Conservation (phyloP, 2,113 vertebrate species). For the Phoenicopterus ruber region DNA sequence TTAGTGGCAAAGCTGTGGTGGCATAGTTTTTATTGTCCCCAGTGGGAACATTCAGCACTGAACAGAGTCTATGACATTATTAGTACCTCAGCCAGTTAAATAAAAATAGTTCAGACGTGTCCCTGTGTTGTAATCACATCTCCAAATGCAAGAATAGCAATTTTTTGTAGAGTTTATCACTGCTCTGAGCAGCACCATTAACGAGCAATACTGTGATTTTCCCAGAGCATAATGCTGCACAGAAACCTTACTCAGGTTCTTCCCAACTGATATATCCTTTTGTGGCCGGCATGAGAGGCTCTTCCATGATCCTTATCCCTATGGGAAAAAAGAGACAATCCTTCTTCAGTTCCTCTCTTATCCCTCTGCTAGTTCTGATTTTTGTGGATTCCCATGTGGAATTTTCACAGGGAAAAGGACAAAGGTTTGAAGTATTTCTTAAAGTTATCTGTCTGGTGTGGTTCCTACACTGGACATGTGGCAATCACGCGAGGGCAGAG, state of each 20-base stretch:
- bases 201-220: background rate
- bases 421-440: background rate
- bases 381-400: background rate
- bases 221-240: background rate
- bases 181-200: conserved; percentile 19
- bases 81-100: conserved; percentile 25
- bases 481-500: background rate
- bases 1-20: background rate
- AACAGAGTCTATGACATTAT: background rate
- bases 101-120: background rate
- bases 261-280: background rate
- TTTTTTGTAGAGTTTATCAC: conserved; percentile 27
- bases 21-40: background rate
- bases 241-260: background rate
- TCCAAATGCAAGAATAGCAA: conserved; percentile 30
- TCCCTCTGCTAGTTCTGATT: background rate
- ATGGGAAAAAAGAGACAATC: background rate
- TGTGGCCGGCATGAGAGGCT: background rate
- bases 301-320: background rate
- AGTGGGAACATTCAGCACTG: background rate
- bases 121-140: background rate
- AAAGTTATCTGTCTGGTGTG: background rate
- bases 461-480: background rate
- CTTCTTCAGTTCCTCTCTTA: background rate
- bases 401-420: background rate